phyloP scores from a whole-genome alignment of 2,888 invertebrate species.

The Polia nebulosa region DNA sequence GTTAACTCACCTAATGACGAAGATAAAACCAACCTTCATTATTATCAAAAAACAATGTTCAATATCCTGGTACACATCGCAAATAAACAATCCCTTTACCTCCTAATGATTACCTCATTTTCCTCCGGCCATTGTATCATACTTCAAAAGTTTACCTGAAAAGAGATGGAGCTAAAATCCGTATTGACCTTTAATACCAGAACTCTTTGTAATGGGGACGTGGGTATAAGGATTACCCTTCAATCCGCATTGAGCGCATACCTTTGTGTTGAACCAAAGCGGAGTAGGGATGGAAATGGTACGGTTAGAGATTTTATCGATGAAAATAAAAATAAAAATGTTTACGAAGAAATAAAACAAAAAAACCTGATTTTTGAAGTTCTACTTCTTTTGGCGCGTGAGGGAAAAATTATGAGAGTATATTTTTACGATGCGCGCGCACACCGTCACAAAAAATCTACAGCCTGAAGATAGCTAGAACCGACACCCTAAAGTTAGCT shows the following conservation, averaged over 20 bases:
- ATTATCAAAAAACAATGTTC: neutral
- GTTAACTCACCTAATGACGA: neutral
- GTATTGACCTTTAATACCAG: constrained; percentile 30
- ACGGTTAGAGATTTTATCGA: neutral
- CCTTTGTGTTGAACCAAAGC: constrained; percentile 34
- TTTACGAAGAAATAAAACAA: too few relatives aligned
- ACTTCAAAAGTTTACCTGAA: constrained; percentile 15
- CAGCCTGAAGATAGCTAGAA: too few relatives aligned
- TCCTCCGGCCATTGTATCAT: neutral
- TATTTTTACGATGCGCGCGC: too few relatives aligned
- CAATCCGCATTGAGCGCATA: constrained; percentile 40
- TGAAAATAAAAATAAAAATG: too few relatives aligned
- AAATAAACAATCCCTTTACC: neutral
- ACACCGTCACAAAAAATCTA: too few relatives aligned
- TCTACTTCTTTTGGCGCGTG: too few relatives aligned
- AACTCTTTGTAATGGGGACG: constrained; percentile 29
- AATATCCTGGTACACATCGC: neutral
- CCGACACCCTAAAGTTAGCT: too few relatives aligned
- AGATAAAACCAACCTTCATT: neutral
- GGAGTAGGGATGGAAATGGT: constrained; percentile 19
- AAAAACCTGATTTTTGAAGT: too few relatives aligned
- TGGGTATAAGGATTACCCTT: constrained; percentile 34
- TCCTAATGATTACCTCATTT: neutral
- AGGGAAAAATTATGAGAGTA: too few relatives aligned
- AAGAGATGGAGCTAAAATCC: constrained; percentile 22